Evolutionary conservation across 2,113 vertebrate genomes (phyloP), one percentile per base, ranked within the genome.

Genomic region (Tenebrosternarchus preto): DNA sequence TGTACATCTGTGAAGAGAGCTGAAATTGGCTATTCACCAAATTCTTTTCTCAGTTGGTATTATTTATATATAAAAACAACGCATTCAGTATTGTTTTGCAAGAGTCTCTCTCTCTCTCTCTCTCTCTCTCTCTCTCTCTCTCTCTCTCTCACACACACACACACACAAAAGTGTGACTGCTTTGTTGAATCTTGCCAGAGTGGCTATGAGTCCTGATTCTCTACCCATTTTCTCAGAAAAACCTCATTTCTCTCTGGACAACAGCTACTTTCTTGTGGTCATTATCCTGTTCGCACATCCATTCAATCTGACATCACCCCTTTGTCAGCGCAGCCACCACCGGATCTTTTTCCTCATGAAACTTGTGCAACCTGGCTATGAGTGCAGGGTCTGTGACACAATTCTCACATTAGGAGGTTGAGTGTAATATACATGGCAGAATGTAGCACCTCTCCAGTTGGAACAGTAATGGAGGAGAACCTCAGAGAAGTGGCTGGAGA

Each of bases 111-210:
- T n/a, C n/a, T n/a, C n/a, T n/a, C n/a, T n/a, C n/a, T n/a, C n/a
- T n/a, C n/a, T n/a, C n/a, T n/a, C n/a, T n/a, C n/a, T n/a, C n/a
- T n/a, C n/a, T n/a, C n/a, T n/a, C n/a, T n/a, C n/a, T n/a, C n/a
- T n/a, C n/a, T n/a, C n/a, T n/a, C n/a, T n/a, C n/a, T n/a, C 81
- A 64, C 56, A 74, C 63, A 83, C 79, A 81, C 73, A 74, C 56
- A 85, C 25, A 53, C 76, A 77, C 73, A 77, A 56, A 22, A 15
- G 22, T 31, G 4, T 29, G 19, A 25, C 1, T 4, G 43, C 19
- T 66, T 6, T 33, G 27, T 22, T 53, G 22, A 22, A 22, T n/a
- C 2, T 16, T 76, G 25, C 39, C 43, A 64, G 60, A 6, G 59
- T 6, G 15, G 1, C 11, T 20, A 24, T n/a, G 25, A 20, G 16